A percentile compares a stretch with the other conserved stretches of the same genome.
Conservation (phyloP, 2,888 invertebrate genomes). For the Diplazon laetatorius region DNA sequence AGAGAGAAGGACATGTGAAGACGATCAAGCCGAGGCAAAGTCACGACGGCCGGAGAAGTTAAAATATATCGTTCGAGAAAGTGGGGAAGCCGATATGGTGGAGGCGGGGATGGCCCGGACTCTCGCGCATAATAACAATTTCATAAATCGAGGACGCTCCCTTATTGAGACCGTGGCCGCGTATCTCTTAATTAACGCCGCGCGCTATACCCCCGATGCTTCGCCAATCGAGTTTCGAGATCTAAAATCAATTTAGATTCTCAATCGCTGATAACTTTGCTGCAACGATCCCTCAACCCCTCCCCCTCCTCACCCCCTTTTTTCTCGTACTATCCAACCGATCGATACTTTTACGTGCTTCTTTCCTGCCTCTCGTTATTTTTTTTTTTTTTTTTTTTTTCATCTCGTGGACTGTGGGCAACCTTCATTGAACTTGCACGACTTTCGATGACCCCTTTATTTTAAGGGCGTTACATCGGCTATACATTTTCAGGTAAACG, state of each 20-base stretch:
- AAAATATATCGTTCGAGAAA: slow-evolving; percentile 24
- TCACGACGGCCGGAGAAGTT: slow-evolving; percentile 6
- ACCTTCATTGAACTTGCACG: too few relatives aligned
- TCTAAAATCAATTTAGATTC: slow-evolving; percentile 79
- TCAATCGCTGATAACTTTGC: slow-evolving; percentile 69
- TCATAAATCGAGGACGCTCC: slow-evolving; percentile 69
- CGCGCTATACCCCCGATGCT: slow-evolving; percentile 71
- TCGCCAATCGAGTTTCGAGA: slow-evolving; percentile 73
- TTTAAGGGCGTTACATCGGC: too few relatives aligned
- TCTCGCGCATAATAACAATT: slow-evolving; percentile 60
- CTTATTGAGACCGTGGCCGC: slow-evolving; percentile 74
- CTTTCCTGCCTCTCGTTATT: slow-evolving; percentile 12
- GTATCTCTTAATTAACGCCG: slow-evolving; percentile 77
- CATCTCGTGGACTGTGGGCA: too few relatives aligned
- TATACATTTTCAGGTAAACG: too few relatives aligned
- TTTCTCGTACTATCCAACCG: too few relatives aligned
- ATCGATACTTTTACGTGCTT: slow-evolving; percentile 30
- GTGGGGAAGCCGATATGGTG: slow-evolving; percentile 10
- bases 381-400: too few relatives aligned
- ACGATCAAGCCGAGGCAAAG: slow-evolving; percentile 8
- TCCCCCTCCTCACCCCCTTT: slow-evolving; percentile 27
- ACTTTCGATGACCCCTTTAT: too few relatives aligned
- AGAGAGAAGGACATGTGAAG: slow-evolving; percentile 6
- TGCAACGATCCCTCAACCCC: slow-evolving; percentile 45
- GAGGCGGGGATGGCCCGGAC: slow-evolving; percentile 14